phyloP scores from a whole-genome alignment of 2,888 invertebrate species.

The Tolmerus cingulatus region DNA sequence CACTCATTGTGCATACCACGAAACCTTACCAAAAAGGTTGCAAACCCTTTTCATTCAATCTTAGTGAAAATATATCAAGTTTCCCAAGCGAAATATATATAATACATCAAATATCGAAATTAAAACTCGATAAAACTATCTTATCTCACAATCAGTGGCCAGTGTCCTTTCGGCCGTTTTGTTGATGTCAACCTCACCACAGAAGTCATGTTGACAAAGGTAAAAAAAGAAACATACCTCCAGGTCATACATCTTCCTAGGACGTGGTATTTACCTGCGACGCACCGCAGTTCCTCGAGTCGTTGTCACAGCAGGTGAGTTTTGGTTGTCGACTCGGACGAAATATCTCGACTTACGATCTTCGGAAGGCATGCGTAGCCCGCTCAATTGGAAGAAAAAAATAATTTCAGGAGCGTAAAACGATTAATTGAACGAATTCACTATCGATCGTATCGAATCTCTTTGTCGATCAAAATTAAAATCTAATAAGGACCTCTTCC shows the following conservation, averaged over 20 bases:
- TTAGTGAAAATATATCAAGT: neutral
- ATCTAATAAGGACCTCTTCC: conserved; percentile 8
- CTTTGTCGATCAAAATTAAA: neutral
- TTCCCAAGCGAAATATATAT: neutral
- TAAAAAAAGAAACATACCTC: neutral
- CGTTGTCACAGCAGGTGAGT: conserved; percentile 46
- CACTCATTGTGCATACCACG: neutral
- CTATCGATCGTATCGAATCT: neutral
- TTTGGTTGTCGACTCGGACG: conserved; percentile 34
- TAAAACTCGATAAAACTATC: conserved; percentile 33
- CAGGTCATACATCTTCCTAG: neutral
- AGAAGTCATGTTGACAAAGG: conserved; percentile 26
- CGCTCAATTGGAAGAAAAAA: neutral
- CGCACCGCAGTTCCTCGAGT: neutral
- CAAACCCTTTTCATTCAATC: neutral
- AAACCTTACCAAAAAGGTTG: neutral
- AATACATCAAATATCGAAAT: conserved; percentile 27
- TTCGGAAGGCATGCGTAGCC: neutral
- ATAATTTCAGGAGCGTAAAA: conserved; percentile 18
- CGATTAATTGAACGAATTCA: conserved; percentile 1
- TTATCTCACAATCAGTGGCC: neutral
- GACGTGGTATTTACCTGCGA: neutral
- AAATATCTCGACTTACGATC: conserved; percentile 11
- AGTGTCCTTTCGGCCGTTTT: neutral
- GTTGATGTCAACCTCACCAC: conserved; percentile 21